Conservation (phyloP, 2,113 vertebrate genomes). For the Trematocara zebra region DNA sequence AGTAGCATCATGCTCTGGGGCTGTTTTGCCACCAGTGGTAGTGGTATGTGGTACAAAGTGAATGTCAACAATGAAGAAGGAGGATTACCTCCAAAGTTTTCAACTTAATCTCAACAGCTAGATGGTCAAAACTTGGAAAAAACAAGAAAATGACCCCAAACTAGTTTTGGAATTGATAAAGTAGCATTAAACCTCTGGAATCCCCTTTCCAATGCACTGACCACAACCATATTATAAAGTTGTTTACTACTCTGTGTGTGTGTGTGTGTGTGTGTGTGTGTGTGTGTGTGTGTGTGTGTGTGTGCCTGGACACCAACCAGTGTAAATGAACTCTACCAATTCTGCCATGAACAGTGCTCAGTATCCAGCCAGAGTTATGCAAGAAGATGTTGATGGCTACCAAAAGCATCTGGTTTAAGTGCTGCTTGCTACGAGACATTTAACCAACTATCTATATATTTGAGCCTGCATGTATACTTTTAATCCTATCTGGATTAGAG, state of each 20-base stretch:
- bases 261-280: no score
- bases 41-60: neutral
- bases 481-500: neutral
- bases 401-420: neutral
- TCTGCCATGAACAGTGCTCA: neutral
- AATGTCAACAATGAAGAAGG: neutral
- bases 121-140: neutral
- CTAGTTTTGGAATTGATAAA: neutral
- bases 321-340: neutral
- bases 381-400: neutral
- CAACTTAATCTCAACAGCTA: rapidly evolving
- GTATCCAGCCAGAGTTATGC: neutral
- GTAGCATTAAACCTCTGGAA: neutral
- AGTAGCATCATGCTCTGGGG: neutral
- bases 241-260: neutral
- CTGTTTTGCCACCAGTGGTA: neutral
- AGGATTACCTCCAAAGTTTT: neutral
- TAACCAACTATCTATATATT: neutral
- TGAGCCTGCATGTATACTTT: neutral
- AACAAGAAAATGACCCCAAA: neutral
- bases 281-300: rapidly evolving
- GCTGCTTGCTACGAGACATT: neutral
- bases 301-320: neutral
- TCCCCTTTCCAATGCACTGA: neutral
- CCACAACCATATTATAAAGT: neutral